Conservation (phyloP, 2,113 vertebrate genomes). For the Rissa tridactyla region DNA sequence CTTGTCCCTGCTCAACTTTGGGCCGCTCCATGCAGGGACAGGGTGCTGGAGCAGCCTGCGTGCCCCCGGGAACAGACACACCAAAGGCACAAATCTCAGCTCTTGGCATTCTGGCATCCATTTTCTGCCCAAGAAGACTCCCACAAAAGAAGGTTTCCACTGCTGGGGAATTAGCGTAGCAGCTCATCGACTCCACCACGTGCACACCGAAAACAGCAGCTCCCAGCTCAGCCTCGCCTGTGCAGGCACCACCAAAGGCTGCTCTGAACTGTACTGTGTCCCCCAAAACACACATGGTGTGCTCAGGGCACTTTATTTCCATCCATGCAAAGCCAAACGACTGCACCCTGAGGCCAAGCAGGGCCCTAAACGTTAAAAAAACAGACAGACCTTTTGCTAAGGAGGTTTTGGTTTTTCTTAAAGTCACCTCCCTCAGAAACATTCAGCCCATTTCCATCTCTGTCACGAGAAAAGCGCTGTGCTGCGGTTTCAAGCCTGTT, state of each 20-base stretch:
- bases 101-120: rapidly evolving
- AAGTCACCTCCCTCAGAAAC: background rate
- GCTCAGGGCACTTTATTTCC: background rate
- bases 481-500: background rate
- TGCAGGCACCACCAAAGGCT: background rate
- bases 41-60: rapidly evolving
- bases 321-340: background rate
- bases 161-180: rapidly evolving
- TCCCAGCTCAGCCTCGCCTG: background rate
- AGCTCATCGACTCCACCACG: background rate
- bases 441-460: background rate
- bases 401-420: background rate
- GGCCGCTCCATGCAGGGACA: rapidly evolving
- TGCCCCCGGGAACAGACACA: background rate
- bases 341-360: rapidly evolving
- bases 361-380: background rate
- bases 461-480: rapidly evolving
- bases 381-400: background rate
- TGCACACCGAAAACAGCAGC: rapidly evolving
- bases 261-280: rapidly evolving
- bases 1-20: rapidly evolving
- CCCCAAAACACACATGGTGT: background rate
- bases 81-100: background rate
- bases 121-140: background rate
- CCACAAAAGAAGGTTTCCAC: background rate